Percentiles rank a stretch among this genome's conserved stretches.
These are phyloP conservation scores for Peromyscus polionotus DNA, from an alignment of 2,113 vertebrate genomes.

Conservation along the genomic window DNA sequence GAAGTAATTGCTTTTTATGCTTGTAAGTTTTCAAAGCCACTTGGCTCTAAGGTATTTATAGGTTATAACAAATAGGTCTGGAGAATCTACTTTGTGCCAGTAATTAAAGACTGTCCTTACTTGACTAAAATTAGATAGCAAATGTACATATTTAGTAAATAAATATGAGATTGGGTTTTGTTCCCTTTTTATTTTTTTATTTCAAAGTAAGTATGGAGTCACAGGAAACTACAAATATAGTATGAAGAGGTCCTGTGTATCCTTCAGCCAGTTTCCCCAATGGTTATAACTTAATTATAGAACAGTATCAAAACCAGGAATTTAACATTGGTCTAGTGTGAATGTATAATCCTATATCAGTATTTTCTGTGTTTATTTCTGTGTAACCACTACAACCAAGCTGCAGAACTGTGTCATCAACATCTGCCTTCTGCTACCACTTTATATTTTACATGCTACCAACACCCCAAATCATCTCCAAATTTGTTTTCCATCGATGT, in stretches of 20 bases:
- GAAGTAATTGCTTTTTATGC: slow-evolving; percentile 44
- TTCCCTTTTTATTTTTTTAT: slow-evolving; percentile 59
- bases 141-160: slow-evolving; percentile 63
- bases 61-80: slow-evolving; percentile 58
- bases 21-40: slow-evolving; percentile 52
- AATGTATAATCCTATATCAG: neutral
- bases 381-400: slow-evolving; percentile 38
- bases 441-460: neutral
- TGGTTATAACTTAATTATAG: slow-evolving; percentile 58
- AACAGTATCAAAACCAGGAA: slow-evolving; percentile 31
- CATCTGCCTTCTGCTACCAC: neutral
- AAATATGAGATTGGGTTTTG: slow-evolving; percentile 54
- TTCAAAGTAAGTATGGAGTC: slow-evolving; percentile 63
- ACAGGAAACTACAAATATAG: slow-evolving; percentile 38
- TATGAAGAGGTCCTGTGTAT: slow-evolving; percentile 48
- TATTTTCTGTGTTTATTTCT: slow-evolving; percentile 50
- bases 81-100: slow-evolving; percentile 41
- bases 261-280: slow-evolving; percentile 21
- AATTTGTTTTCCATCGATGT: slow-evolving; percentile 51
- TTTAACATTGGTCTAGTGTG: slow-evolving; percentile 37
- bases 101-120: slow-evolving; percentile 54
- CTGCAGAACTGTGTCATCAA: slow-evolving; percentile 33
- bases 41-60: slow-evolving; percentile 58
- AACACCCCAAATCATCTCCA: slow-evolving; percentile 13
- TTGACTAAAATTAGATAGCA: slow-evolving; percentile 55